phyloP scores from a whole-genome alignment of 2,797 vertebrate genomes.

The Rallus crepitans region DNA sequence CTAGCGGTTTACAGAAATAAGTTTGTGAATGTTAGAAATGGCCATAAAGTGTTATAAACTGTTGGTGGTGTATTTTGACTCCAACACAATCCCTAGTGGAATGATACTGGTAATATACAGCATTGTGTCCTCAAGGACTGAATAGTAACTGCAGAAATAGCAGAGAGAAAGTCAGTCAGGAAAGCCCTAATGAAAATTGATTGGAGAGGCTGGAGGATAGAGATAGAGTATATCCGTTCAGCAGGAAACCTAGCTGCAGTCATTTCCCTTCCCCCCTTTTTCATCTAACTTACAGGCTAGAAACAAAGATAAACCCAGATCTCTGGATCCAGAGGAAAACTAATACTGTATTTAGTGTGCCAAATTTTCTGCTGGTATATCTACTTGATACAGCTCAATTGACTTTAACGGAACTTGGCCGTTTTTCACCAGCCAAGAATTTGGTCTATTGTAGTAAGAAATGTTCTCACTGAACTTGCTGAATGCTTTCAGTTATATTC shows the following conservation, averaged over 20 bases:
- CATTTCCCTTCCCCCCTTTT: background rate
- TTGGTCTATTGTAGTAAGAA: background rate
- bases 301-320: slow-evolving; percentile 56
- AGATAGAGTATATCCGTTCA: slow-evolving; percentile 2
- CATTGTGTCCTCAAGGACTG: background rate
- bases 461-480: background rate
- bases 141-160: background rate
- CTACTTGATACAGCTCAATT: slow-evolving; percentile 24
- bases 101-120: background rate
- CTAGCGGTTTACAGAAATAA: background rate
- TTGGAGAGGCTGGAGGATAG: background rate
- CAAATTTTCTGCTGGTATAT: slow-evolving; percentile 42
- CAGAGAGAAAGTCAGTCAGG: slow-evolving; percentile 14
- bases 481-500: background rate
- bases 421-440: slow-evolving; percentile 21
- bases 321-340: slow-evolving; percentile 22
- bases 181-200: slow-evolving; percentile 61
- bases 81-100: background rate
- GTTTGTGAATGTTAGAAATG: background rate
- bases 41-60: slow-evolving; percentile 12
- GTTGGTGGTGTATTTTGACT: slow-evolving; percentile 1
- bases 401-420: background rate
- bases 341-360: slow-evolving; percentile 15
- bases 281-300: background rate
- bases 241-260: background rate